Evolutionary conservation across 1,140 invertebrate species (phyloP), one percentile per base, ranked within the genome.

Genomic region (Dendrolimus kikuchii): DNA sequence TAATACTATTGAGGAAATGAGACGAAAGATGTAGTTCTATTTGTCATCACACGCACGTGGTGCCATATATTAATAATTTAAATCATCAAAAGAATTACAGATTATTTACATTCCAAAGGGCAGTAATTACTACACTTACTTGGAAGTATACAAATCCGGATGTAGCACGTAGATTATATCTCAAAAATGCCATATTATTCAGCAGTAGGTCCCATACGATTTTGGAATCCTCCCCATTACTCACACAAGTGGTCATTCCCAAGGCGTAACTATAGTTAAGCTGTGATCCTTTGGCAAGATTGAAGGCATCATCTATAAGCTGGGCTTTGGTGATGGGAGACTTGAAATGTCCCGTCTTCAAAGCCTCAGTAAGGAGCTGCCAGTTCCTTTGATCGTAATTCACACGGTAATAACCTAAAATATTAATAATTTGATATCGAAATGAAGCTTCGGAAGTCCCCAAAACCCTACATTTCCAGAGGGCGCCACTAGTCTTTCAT

Each of bases 281-380:
- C 7, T 88, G 71, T 0, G 87, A 88, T 0, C 81, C 80, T 60
- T 91, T 89, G 0, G 92, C 93, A 45, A 97, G 82, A 71, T 93
- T 92, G 68, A 96, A 91, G 1, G 94, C 90, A 81, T 98, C 95
- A 65, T 96, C 93, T 6, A 98, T 89, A 1, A 97, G 73, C 66
- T 95, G 93, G 0, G 94, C 95, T 44, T 94, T 89, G 53, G 94
- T 93, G 0, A 93, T 82, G 0, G 90, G 81, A 0, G 88, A 64
- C 5, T 59, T 64, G 5, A 76, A 52, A 5, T 44, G 37, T 0
- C 65, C 68, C 0, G 68, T 68, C 45, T 88, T 89, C 0, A 93
- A 83, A 38, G 90, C 88, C 5, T 87, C 62, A n/a, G 88, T 89
- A 0, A 95, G 75, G 0, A 88, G 68, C 38, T 86, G 66, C 94